Base-by-base conservation (phyloP, 2,888 invertebrate genomes). In the Drosophila heteroneura region DNA sequence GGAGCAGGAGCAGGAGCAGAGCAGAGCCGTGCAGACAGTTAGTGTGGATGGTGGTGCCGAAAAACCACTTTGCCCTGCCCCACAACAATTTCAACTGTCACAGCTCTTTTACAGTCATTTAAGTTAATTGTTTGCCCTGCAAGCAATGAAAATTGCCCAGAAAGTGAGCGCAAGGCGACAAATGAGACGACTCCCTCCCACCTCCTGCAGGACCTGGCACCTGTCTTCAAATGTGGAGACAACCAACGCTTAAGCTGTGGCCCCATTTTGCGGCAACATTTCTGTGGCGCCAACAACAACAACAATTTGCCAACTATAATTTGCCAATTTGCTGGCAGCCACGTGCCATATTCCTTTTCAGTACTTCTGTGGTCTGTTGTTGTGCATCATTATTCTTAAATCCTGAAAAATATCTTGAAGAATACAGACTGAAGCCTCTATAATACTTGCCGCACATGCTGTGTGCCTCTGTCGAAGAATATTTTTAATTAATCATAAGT, bases 401-500 rank as follows among this genome's bases (percentile, higher is more conserved):
- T 63, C 58, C 63, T 52, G 30, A 52, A 33, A 70, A 83, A 81
- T 72, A 54, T 63, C 56, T 32, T 12, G 2, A 44, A 33, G 37
- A 44, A 64, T 26, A 14, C 14, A 5, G 39, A 19, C 12, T 26
- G 47, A 64, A 56, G 70, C 68, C 61, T 74, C 14, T 14, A 14
- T 14, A 14, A 61, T 26, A 62, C 71, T 39, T 82, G 63, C 69
- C 62, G 41, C 66, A 69, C 32, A 39, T 44, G 58, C 30, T 58
- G 14, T 41, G 30, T 28, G 56, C 7, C 41, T 12, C 16, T 6
- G 26, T 44, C 37, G 60, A 67, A 71, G 71, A 82, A 80, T 63
- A 76, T 69, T 86, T 82, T 86, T 89, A 86, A 86, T 86, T 86
- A 86, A 86, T 89, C 84, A 86, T 84, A 89, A 86, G 89, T 89